A percentile compares a stretch with the other conserved stretches of the same genome.
These are phyloP conservation scores for Trigoniulus corallinus DNA, from an alignment of 1,140 invertebrate species.

Conservation along the genomic window DNA sequence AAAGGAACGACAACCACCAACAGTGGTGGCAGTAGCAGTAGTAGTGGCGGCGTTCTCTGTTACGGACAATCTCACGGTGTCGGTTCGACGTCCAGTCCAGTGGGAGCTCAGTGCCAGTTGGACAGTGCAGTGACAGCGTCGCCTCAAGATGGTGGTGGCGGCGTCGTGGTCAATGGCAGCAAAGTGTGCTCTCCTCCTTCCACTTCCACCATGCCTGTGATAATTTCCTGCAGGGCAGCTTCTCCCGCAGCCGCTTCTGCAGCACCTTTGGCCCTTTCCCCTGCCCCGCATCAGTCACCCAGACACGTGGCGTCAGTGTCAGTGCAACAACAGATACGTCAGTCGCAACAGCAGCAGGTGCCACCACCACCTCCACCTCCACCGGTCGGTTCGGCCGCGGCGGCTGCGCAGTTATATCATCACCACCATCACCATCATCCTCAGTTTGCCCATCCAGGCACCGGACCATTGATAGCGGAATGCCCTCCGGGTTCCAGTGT, in stretches of 20 bases:
- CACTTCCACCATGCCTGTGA: neutral
- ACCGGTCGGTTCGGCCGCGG: neutral
- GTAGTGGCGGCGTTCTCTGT: neutral
- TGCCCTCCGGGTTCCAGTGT: neutral
- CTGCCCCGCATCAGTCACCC: neutral
- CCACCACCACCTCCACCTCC: neutral
- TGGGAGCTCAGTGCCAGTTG: neutral
- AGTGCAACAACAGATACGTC: neutral
- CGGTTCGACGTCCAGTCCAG: neutral
- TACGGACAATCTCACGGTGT: neutral
- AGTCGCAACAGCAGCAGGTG: neutral
- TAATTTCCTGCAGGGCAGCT: neutral
- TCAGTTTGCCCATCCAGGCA: neutral
- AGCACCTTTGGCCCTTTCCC: neutral
- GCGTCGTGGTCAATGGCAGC: too few relatives aligned
- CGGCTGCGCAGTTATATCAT: neutral
- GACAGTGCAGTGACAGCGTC: too few relatives aligned
- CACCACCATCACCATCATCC: too few relatives aligned
- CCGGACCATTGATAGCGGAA: neutral
- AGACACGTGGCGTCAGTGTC: neutral
- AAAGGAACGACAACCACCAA: too few relatives aligned
- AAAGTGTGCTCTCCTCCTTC: neutral
- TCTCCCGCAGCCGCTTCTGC: neutral
- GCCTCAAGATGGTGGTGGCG: too few relatives aligned
- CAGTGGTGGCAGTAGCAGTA: neutral